These are phyloP conservation scores for Sycobia sp. DNA, from an alignment of 1,140 invertebrate species.

Conservation along the genomic window DNA sequence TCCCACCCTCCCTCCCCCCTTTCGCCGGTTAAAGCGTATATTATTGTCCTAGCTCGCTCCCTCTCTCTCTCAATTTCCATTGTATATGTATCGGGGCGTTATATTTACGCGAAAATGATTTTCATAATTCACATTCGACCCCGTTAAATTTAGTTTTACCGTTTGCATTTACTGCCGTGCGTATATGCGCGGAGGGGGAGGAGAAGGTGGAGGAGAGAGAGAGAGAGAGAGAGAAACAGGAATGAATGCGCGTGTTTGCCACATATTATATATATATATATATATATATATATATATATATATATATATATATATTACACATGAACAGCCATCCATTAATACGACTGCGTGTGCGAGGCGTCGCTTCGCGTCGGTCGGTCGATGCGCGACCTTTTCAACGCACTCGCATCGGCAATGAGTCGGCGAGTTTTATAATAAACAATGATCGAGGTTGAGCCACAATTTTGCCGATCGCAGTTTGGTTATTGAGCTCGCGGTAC, in stretches of 20 bases:
- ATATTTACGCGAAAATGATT: constrained; percentile 42
- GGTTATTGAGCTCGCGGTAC: constrained; percentile 24
- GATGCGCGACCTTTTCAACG: constrained; percentile 25
- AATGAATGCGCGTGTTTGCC: no score
- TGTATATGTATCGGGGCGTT: neutral
- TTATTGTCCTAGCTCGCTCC: constrained; percentile 1
- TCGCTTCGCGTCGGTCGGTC: no score
- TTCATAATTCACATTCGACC: constrained; percentile 62
- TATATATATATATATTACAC: no score
- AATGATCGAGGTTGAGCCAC: neutral
- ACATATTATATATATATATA: no score
- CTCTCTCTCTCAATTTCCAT: neutral
- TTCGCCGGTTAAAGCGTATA: constrained; percentile 9
- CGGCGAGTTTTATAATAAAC: constrained; percentile 31
- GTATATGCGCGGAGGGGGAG: neutral
- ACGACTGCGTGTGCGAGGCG: no score
- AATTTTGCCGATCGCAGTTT: constrained; percentile 33
- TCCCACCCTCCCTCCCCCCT: neutral
- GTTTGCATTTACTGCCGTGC: constrained; percentile 40
- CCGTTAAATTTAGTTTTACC: constrained; percentile 56
- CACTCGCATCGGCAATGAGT: constrained; percentile 29
- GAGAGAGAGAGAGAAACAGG: no score
- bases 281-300: no score
- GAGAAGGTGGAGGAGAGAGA: neutral
- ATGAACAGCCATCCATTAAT: constrained; percentile 33